Conservation (phyloP, 2,888 invertebrate species). For the Hypselothyrea guttata region DNA sequence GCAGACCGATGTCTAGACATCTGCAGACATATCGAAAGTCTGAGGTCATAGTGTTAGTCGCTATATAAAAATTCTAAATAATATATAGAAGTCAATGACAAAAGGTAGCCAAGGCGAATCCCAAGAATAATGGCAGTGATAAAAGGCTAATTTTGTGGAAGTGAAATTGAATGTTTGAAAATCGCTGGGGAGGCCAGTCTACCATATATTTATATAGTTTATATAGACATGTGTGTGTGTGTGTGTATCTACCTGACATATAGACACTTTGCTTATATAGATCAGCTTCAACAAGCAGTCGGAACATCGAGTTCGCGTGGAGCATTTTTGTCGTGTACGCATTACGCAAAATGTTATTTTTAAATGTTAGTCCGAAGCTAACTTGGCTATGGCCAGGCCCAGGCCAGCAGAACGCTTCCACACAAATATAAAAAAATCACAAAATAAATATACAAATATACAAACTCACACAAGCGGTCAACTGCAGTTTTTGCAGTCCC, state of each 20-base stretch:
- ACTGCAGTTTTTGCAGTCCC: conserved; percentile 45
- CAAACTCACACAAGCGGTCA: conserved; percentile 17
- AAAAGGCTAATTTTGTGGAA: conserved; percentile 31
- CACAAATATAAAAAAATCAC: too few relatives aligned
- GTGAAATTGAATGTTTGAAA: conserved; percentile 4
- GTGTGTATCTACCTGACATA: conserved; percentile 1
- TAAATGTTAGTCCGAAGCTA: conserved; percentile 77
- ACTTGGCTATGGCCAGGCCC: conserved; percentile 51
- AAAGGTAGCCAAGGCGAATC: conserved; percentile 4
- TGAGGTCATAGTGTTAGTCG: conserved; percentile 65
- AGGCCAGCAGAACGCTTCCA: conserved; percentile 38
- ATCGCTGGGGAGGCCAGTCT: conserved; percentile 69
- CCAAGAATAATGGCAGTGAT: conserved; percentile 64
- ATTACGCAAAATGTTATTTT: conserved; percentile 81
- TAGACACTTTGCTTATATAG: conserved; percentile 35
- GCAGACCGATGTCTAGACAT: conserved; percentile 72
- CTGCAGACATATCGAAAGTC: conserved; percentile 49
- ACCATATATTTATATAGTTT: conserved; percentile 8
- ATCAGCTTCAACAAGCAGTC: conserved; percentile 24
- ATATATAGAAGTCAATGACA: conserved; percentile 34
- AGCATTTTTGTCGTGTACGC: conserved; percentile 55
- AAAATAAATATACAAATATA: conserved; percentile 3
- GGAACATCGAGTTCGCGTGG: conserved; percentile 21
- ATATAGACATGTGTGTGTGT: conserved; percentile 26
- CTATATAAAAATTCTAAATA: conserved; percentile 23